Conservation (phyloP, 2,797 vertebrate species). For the Sylvia borin region DNA sequence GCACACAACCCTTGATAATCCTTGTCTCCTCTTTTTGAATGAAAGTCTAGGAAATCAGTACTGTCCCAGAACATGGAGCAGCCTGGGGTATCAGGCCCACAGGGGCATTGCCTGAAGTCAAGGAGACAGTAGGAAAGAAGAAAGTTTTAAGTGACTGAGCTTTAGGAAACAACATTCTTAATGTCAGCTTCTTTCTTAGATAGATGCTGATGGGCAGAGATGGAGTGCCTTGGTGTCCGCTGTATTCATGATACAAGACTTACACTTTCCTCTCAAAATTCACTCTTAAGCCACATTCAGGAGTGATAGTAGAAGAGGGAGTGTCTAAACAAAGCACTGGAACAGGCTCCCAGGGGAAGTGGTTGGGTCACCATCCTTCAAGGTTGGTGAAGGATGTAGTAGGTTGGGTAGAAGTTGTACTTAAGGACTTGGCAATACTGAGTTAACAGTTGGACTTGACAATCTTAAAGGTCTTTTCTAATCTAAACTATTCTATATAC, state of each 20-base stretch:
- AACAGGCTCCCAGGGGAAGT: neutral
- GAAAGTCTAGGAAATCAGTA: neutral
- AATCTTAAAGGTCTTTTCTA: neutral
- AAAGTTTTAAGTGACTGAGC: neutral
- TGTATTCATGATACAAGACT: neutral
- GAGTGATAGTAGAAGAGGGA: neutral
- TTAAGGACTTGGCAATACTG: neutral
- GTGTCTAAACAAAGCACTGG: neutral
- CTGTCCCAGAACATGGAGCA: neutral
- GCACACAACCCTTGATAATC: neutral
- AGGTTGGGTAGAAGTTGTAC: accelerated
- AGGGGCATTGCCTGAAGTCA: neutral
- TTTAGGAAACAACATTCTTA: neutral
- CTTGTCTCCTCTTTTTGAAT: neutral
- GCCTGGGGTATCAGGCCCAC: neutral
- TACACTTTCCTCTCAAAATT: neutral
- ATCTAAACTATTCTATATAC: neutral
- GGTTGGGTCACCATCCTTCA: neutral
- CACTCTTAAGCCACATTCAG: neutral
- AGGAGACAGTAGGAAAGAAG: neutral
- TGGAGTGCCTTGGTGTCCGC: neutral
- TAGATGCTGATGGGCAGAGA: neutral
- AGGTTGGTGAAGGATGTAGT: neutral
- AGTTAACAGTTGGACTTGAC: accelerated
- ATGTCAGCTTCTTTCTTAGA: neutral